phyloP scores from a whole-genome alignment of 1,140 invertebrate genomes.

The Pseudobourletiella spinata region DNA sequence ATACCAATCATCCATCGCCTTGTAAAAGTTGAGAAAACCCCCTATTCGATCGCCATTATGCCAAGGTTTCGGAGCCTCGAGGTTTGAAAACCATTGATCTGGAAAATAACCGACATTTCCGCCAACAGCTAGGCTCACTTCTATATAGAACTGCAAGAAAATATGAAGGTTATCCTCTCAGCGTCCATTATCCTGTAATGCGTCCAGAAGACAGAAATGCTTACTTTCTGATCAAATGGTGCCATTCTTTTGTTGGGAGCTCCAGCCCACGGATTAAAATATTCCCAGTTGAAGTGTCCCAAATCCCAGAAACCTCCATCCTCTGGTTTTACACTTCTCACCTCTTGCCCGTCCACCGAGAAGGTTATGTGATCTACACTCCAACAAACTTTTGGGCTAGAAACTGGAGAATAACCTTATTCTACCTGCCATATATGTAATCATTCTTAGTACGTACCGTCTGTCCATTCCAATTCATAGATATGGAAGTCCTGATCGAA shows the following conservation, averaged over 20 bases:
- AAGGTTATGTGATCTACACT: background rate
- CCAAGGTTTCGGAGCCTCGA: background rate
- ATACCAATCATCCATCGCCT: background rate
- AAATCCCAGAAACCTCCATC: background rate
- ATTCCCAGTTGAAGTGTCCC: background rate
- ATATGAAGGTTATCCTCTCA: background rate
- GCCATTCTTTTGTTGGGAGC: background rate
- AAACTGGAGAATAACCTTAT: background rate
- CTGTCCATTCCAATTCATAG: constrained; percentile 32
- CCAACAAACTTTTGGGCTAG: background rate
- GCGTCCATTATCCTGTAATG: background rate
- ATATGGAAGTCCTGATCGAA: constrained; percentile 39
- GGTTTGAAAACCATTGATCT: background rate
- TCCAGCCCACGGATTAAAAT: background rate
- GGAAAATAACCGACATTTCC: background rate
- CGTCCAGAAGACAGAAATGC: background rate
- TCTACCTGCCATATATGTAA: background rate
- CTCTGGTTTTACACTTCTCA: background rate
- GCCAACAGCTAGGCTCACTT: background rate
- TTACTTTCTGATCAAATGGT: background rate
- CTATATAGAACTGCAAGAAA: background rate
- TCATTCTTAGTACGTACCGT: background rate
- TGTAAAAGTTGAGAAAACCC: background rate
- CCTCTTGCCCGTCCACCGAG: background rate
- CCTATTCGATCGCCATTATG: background rate